Evolutionary conservation across 2,113 vertebrate species (phyloP).

Genomic region (Himantopus leucocephalus): DNA sequence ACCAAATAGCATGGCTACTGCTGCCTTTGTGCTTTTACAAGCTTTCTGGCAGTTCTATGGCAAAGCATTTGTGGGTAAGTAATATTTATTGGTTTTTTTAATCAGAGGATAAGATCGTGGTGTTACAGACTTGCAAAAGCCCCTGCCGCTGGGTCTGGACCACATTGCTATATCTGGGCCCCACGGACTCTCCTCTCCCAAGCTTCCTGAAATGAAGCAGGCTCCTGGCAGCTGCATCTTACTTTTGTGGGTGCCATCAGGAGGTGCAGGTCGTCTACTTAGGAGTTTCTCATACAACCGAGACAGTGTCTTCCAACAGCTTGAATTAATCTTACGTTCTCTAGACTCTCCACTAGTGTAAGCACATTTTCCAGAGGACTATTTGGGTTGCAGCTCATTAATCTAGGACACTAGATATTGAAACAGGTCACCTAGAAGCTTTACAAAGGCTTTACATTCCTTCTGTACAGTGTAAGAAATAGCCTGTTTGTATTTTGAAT

Average conservation of each 20-base stretch:
- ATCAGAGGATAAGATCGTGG: background rate
- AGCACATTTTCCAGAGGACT: background rate
- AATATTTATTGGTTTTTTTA: background rate
- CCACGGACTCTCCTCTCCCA: accelerated
- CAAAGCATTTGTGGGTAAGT: background rate
- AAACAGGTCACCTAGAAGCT: background rate
- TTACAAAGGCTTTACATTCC: background rate
- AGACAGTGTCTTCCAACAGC: background rate
- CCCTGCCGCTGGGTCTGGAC: background rate
- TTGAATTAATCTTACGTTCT: background rate
- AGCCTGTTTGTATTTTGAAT: background rate
- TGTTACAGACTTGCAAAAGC: background rate
- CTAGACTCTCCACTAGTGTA: background rate
- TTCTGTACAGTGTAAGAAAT: background rate
- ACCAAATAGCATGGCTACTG: background rate
- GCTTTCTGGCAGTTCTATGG: background rate
- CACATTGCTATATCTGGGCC: background rate
- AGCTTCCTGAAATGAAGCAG: background rate
- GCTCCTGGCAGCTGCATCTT: background rate
- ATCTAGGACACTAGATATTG: background rate
- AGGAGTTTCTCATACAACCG: background rate
- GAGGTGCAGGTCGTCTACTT: background rate
- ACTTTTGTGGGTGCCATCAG: background rate
- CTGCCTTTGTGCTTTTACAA: background rate
- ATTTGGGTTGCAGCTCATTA: background rate